Evolutionary conservation across 2,888 invertebrate species (phyloP), one percentile per base, ranked within the genome.

Genomic region (Drosophila limbata): DNA sequence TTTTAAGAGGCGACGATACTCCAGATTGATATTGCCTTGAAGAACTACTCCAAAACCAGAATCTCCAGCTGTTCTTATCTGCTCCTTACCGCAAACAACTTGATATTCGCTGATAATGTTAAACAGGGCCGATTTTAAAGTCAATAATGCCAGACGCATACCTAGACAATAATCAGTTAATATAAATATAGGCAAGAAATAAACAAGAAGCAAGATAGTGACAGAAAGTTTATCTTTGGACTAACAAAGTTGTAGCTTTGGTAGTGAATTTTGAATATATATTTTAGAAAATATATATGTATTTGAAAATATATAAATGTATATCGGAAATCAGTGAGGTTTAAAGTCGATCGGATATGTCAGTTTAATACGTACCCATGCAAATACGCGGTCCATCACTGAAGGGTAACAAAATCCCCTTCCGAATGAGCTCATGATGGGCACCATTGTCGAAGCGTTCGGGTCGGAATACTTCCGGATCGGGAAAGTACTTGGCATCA

Each of bases 371-470:
- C 67, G 10, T 39, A 90, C 92, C 92, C 65, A 88, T 82, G 72
- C 92, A 92, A 4, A 87, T 88, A 10, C 92, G 76, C 0, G 91
- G 92, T 2, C 92, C 92, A 79, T 92, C 87, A 8, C 92, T 91
- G 25, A 92, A 92, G 0, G 92, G 91, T 15, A 92, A 33, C 33
- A 92, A 81, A 2, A 84, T 74, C 0, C 92, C 91, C 48, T 77
- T 69, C 2, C 83, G 86, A 0, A 78, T 73, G 1, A 88, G 73
- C 15, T 84, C 77, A 21, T 84, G 86, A 13, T 82, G 81, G 3
- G 75, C 75, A 4, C 73, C 84, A 60, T 86, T 80, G 4, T 90
- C 88, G 39, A 92, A 92, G 0, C 91, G 86, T 50, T 92, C 91
- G 0, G 92, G 92, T 3, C 68, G 68, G 37, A 88, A 92, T 8